A percentile compares a stretch with the other conserved stretches of the same genome.
Evolutionary conservation across 2,113 vertebrate genomes (phyloP).

Genomic region (Climacteris rufus): DNA sequence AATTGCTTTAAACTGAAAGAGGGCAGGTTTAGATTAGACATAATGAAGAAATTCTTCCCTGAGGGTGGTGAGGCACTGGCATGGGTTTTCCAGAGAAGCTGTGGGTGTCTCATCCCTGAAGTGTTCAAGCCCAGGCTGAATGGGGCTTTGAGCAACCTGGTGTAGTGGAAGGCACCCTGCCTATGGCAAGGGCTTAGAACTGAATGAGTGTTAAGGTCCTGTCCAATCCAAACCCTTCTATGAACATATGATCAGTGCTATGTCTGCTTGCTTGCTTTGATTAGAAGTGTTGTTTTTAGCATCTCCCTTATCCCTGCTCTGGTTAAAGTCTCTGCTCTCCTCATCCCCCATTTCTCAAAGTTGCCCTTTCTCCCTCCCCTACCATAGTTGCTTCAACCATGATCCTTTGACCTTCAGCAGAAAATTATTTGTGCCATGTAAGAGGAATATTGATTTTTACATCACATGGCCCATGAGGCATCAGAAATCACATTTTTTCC

Average conservation of each 20-base stretch:
- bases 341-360: background rate
- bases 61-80: background rate
- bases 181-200: background rate
- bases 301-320: background rate
- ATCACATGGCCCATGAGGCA: background rate
- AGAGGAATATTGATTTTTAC: constrained; percentile 27
- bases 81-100: background rate
- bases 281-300: background rate
- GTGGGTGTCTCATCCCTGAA: background rate
- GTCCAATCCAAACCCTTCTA: background rate
- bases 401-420: background rate
- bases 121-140: background rate
- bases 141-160: background rate
- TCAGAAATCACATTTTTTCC: background rate
- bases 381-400: background rate
- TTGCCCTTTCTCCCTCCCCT: background rate
- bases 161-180: background rate
- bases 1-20: background rate
- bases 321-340: background rate
- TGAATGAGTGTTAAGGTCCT: background rate
- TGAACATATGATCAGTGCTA: background rate
- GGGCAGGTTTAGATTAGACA: background rate
- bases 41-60: background rate
- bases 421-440: background rate
- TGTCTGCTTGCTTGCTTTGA: background rate